These are phyloP conservation scores for Dynastes maya DNA, from an alignment of 2,888 invertebrate genomes.

Conservation along the genomic window DNA sequence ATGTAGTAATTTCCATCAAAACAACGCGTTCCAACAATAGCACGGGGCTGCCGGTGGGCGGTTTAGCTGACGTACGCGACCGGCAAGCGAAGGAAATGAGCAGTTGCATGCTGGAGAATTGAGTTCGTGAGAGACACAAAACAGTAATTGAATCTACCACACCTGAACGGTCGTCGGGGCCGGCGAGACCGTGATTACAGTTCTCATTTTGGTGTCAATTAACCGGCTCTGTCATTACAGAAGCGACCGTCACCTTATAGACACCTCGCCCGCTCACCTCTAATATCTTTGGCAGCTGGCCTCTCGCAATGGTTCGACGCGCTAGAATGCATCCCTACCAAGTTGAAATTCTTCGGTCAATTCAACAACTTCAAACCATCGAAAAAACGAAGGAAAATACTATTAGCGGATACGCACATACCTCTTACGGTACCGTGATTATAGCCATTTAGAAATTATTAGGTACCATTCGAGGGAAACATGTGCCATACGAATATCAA, in stretches of 20 bases:
- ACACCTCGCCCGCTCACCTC: slow-evolving; percentile 38
- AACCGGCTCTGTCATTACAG: slow-evolving; percentile 56
- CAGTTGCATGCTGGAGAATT: slow-evolving; percentile 32
- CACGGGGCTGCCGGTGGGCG: slow-evolving; percentile 20
- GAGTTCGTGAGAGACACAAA: slow-evolving; percentile 46
- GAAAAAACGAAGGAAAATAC: background rate
- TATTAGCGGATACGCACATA: slow-evolving; percentile 21
- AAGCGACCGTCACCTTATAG: slow-evolving; percentile 52
- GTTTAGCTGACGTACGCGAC: background rate
- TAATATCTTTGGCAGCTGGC: slow-evolving; percentile 10
- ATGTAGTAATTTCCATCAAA: slow-evolving; percentile 21
- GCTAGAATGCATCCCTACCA: background rate
- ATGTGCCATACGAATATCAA: slow-evolving; percentile 17
- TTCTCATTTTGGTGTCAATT: slow-evolving; percentile 58
- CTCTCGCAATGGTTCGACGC: background rate
- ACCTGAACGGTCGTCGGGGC: slow-evolving; percentile 47
- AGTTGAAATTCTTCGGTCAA: background rate
- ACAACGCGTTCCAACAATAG: slow-evolving; percentile 4
- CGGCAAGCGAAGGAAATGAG: slow-evolving; percentile 29
- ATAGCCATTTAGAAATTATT: slow-evolving; percentile 24
- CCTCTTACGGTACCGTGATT: slow-evolving; percentile 3
- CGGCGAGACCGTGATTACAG: slow-evolving; percentile 54
- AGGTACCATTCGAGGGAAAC: background rate
- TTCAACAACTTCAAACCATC: background rate
- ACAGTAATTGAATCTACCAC: slow-evolving; percentile 45